phyloP scores from a whole-genome alignment of 2,797 vertebrate species.

The Lepilemur ruficaudatus region DNA sequence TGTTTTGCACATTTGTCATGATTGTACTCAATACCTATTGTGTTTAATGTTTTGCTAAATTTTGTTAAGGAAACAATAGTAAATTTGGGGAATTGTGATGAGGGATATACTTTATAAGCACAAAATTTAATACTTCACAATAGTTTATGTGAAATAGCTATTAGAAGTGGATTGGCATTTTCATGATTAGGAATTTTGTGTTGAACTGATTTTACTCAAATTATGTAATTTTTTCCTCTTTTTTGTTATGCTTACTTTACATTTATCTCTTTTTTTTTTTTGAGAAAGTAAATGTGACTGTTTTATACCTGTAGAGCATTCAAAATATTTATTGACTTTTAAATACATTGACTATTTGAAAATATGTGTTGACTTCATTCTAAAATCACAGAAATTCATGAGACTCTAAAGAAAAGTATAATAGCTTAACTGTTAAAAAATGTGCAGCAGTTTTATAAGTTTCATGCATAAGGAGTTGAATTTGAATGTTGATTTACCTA shows the following conservation, averaged over 20 bases:
- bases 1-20: background rate
- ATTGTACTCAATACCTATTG: background rate
- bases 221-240: background rate
- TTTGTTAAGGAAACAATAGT: background rate
- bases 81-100: background rate
- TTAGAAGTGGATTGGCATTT: background rate
- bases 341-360: background rate
- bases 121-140: background rate
- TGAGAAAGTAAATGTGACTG: background rate
- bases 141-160: background rate
- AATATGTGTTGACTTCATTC: background rate
- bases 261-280: background rate
- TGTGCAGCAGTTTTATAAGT: background rate
- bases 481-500: constrained; percentile 25
- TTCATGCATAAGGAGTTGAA: background rate
- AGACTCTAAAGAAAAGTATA: background rate
- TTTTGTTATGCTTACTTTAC: background rate
- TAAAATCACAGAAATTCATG: background rate
- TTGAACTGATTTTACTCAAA: background rate
- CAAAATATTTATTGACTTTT: background rate
- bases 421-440: background rate
- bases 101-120: background rate
- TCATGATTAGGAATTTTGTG: background rate
- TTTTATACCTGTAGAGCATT: background rate
- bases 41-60: background rate